Conservation (phyloP, 2,888 invertebrate species). For the Drosophila antonietae region DNA sequence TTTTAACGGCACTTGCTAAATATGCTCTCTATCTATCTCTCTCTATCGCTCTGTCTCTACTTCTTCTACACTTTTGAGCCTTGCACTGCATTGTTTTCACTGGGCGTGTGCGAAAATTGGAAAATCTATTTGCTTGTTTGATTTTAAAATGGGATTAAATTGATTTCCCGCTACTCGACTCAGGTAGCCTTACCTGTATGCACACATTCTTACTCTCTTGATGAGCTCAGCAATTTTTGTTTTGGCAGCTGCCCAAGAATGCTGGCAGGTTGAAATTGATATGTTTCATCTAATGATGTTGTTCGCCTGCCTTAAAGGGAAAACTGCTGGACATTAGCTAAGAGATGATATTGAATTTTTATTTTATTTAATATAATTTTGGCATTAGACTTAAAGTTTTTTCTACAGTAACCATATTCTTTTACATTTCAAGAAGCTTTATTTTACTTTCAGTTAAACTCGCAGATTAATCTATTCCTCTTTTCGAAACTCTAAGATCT, state of each 20-base stretch:
- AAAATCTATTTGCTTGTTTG: constrained; percentile 48
- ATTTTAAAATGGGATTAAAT: constrained; percentile 75
- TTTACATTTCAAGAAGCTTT: no score
- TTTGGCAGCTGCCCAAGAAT: constrained; percentile 53
- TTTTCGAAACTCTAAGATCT: neutral
- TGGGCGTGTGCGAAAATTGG: constrained; percentile 68
- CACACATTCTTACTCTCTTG: constrained; percentile 8
- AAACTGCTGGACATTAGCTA: constrained; percentile 17
- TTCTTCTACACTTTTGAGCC: neutral
- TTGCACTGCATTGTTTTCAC: constrained; percentile 29
- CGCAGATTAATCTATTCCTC: neutral
- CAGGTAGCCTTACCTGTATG: constrained; percentile 36
- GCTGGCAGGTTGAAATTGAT: constrained; percentile 59
- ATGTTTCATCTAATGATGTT: constrained; percentile 54
- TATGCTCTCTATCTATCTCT: constrained; percentile 25
- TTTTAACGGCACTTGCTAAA: constrained; percentile 78
- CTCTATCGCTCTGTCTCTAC: neutral
- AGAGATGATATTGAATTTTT: neutral
- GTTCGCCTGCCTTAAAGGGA: neutral
- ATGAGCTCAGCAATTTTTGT: constrained; percentile 70
- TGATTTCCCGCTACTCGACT: constrained; percentile 74
- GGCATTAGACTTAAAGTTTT: no score
- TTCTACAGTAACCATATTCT: no score
- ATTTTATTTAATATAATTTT: no score
- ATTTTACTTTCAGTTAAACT: neutral